Conservation (phyloP, 1,140 invertebrate species). For the Colletes latitarsis region DNA sequence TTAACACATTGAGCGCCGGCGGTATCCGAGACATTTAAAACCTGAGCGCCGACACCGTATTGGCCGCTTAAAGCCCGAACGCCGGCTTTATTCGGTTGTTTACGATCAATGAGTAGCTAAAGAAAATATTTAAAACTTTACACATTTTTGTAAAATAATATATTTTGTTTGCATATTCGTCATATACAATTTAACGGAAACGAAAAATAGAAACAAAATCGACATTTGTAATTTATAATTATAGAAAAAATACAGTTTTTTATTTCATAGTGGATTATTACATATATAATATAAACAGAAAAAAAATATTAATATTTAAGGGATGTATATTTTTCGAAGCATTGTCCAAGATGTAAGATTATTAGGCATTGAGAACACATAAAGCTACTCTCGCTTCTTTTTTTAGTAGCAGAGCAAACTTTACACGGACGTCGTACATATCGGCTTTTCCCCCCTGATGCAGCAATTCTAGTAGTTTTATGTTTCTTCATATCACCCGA, state of each 20-base stretch:
- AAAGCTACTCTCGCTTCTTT: constrained; percentile 29
- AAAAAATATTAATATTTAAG: too few relatives aligned
- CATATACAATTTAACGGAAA: not conserved
- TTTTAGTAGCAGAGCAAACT: constrained; percentile 30
- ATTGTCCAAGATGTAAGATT: constrained; percentile 21
- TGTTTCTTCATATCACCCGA: constrained; percentile 12
- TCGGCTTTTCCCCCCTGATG: not conserved
- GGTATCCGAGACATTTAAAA: too few relatives aligned
- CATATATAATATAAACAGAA: too few relatives aligned
- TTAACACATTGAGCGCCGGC: too few relatives aligned
- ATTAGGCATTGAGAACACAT: constrained; percentile 28
- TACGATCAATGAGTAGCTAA: not conserved
- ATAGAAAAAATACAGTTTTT: too few relatives aligned
- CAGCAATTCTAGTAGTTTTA: not conserved
- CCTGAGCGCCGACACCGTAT: too few relatives aligned
- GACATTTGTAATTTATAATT: not conserved
- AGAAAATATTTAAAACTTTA: constrained; percentile 9
- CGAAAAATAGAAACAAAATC: not conserved
- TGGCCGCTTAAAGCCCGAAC: too few relatives aligned
- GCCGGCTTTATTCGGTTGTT: too few relatives aligned
- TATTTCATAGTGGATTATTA: too few relatives aligned
- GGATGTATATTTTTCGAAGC: constrained; percentile 35
- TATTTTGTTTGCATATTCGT: constrained; percentile 6
- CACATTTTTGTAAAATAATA: not conserved
- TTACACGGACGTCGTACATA: constrained; percentile 3